phyloP scores from a whole-genome alignment of 2,797 vertebrate genomes.

The Anolis apletophallus region DNA sequence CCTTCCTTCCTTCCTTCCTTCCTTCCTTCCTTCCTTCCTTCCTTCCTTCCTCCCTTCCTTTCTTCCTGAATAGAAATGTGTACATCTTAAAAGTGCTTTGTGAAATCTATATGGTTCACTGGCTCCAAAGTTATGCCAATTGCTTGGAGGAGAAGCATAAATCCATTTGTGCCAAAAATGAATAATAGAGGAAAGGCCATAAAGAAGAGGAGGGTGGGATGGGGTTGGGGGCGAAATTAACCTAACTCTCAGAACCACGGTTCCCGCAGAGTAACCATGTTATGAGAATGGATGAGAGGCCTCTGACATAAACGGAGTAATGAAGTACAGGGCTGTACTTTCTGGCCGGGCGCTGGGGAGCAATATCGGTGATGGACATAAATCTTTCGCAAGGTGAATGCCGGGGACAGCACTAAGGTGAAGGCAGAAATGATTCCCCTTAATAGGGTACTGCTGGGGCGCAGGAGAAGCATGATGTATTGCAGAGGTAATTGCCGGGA shows the following conservation, averaged over 20 bases:
- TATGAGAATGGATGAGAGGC: constrained; percentile 16
- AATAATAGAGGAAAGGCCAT: constrained; percentile 12
- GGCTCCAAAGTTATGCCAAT: neutral
- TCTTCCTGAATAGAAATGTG: neutral
- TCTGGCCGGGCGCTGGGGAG: constrained; percentile 10
- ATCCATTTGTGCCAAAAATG: neutral
- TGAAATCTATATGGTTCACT: neutral
- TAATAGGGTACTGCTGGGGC: constrained; percentile 1
- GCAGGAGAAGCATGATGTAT: neutral
- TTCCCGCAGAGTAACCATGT: constrained; percentile 15
- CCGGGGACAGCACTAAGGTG: constrained; percentile 28
- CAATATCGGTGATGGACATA: constrained; percentile 30
- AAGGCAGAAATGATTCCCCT: constrained; percentile 44
- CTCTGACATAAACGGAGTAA: constrained; percentile 1
- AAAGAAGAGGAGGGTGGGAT: neutral
- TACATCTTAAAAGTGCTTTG: neutral
- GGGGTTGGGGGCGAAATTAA: neutral
- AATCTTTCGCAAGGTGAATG: constrained; percentile 40
- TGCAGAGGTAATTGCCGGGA: neutral
- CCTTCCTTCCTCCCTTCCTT: rapidly evolving
- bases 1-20: rapidly evolving
- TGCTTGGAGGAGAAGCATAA: neutral
- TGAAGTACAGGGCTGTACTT: constrained; percentile 7
- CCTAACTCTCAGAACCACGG: neutral
- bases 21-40: rapidly evolving